Conservation (phyloP, 2,797 vertebrate genomes). For the Rhinogobio ventralis region DNA sequence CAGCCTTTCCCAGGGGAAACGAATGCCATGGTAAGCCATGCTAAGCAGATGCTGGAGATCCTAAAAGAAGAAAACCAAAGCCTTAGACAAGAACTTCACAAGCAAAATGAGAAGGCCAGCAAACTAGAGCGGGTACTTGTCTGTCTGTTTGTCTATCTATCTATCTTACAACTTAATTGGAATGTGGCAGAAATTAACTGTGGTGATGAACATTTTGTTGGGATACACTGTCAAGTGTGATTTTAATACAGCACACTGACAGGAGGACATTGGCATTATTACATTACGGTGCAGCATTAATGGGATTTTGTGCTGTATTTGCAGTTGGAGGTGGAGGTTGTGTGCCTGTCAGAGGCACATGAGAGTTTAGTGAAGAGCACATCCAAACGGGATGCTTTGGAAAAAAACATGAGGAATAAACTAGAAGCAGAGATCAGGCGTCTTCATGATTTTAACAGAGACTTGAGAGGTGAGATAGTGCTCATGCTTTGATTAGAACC, state of each 20-base stretch:
- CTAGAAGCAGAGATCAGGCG: conserved; percentile 87
- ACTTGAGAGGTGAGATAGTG: conserved; percentile 79
- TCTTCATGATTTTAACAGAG: conserved; percentile 88
- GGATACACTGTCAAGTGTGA: background rate
- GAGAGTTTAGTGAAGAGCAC: conserved; percentile 85
- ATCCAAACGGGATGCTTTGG: conserved; percentile 83
- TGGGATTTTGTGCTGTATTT: conserved; percentile 33
- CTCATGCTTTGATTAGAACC: background rate
- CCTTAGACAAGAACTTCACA: conserved; percentile 83
- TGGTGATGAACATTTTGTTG: background rate
- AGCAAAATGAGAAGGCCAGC: conserved; percentile 81
- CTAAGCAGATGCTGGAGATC: conserved; percentile 86
- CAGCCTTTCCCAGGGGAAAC: conserved; percentile 49
- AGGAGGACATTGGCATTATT: background rate
- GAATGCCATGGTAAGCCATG: conserved; percentile 59
- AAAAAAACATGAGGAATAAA: conserved; percentile 86
- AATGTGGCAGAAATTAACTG: background rate
- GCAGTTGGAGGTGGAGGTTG: conserved; percentile 87
- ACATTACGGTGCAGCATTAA: background rate
- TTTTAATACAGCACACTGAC: background rate
- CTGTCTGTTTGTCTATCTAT: background rate
- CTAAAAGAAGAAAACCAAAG: conserved; percentile 83
- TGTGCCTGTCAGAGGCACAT: conserved; percentile 85
- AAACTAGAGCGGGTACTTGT: conserved; percentile 83
- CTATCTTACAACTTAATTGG: background rate